A percentile compares a stretch with the other conserved stretches of the same genome.
These are phyloP conservation scores for Ommatoiulus sabulosus DNA, from an alignment of 2,888 invertebrate species.

Conservation along the genomic window DNA sequence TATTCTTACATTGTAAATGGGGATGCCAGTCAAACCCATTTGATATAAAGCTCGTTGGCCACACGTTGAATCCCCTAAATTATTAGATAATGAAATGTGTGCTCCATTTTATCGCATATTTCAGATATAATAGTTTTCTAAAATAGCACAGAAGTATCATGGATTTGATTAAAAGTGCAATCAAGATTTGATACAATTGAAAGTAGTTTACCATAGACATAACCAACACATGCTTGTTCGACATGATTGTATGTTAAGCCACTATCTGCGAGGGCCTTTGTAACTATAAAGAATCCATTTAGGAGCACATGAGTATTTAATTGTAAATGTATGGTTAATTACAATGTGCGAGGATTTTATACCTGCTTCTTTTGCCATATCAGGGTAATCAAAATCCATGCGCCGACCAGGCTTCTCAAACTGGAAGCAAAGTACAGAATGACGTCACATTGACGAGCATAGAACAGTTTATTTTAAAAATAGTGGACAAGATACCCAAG, in stretches of 20 bases:
- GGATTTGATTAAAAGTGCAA: not conserved
- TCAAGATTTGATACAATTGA: constrained; percentile 52
- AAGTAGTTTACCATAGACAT: constrained; percentile 80
- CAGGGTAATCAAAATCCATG: constrained; percentile 89
- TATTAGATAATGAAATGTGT: not conserved
- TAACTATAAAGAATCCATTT: constrained; percentile 70
- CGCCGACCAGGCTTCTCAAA: constrained; percentile 93
- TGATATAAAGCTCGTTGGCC: constrained; percentile 96
- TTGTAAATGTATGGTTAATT: not conserved
- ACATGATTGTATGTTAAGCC: constrained; percentile 80
- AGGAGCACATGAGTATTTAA: not conserved
- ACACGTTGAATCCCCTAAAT: constrained; percentile 86
- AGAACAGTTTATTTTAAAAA: not conserved
- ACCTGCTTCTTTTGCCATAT: constrained; percentile 91
- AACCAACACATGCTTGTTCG: constrained; percentile 91
- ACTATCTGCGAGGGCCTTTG: constrained; percentile 87
- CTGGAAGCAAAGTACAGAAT: constrained; percentile 66
- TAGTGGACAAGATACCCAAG: not conserved
- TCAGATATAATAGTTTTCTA: not conserved
- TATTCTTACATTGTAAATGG: constrained; percentile 85
- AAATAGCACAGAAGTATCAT: not conserved
- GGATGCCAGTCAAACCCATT: constrained; percentile 95
- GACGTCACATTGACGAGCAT: not conserved
- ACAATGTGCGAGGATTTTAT: not conserved
- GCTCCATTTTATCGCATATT: not conserved